Percentiles rank a stretch among this genome's conserved stretches.
Conservation (phyloP, 2,888 invertebrate genomes). For the Drosophila gaucha region DNA sequence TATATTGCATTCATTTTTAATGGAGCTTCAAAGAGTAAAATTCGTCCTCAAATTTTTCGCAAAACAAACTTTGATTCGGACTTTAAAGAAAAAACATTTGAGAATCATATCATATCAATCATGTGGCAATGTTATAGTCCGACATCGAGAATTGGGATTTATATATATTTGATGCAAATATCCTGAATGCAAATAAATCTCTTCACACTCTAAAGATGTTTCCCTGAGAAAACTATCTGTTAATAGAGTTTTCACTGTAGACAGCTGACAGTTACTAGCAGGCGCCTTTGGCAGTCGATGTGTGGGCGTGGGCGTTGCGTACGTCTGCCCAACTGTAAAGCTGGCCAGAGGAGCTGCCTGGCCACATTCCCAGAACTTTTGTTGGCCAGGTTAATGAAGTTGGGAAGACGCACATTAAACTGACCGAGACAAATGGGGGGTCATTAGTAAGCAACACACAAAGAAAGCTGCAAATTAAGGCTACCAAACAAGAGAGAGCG, state of each 20-base stretch:
- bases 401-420: slow-evolving; percentile 68
- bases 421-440: slow-evolving; percentile 65
- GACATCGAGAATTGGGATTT: no score
- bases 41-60: no score
- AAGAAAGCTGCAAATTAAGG: slow-evolving; percentile 65
- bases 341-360: slow-evolving; percentile 5
- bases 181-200: neutral
- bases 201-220: neutral
- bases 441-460: slow-evolving; percentile 59
- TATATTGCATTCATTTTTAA: no score
- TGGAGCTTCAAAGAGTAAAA: no score
- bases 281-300: slow-evolving; percentile 16
- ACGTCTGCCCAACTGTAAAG: slow-evolving; percentile 48
- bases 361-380: slow-evolving; percentile 37
- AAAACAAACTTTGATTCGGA: no score
- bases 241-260: slow-evolving; percentile 4
- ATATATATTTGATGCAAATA: no score
- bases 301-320: slow-evolving; percentile 43
- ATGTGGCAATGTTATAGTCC: no score
- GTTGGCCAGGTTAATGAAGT: slow-evolving; percentile 64
- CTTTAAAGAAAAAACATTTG: no score
- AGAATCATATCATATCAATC: no score
- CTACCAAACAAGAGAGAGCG: slow-evolving; percentile 6
- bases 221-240: neutral
- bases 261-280: neutral